Percentiles rank a stretch among this genome's conserved stretches.
phyloP scores from a whole-genome alignment of 2,888 invertebrate genomes.

The Aromia moschata region DNA sequence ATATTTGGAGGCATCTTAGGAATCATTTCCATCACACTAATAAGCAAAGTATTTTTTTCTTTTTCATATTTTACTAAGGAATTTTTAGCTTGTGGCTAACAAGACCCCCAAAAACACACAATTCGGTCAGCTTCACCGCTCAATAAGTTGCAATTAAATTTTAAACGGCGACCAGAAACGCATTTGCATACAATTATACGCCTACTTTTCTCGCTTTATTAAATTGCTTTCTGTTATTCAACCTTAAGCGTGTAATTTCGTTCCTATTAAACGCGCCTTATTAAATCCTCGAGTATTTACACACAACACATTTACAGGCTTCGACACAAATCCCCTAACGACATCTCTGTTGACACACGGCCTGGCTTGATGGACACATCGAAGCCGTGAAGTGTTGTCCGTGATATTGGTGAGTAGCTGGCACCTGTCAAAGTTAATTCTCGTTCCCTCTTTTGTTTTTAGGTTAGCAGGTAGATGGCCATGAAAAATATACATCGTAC shows the following conservation, averaged over 20 bases:
- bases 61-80: too few relatives aligned
- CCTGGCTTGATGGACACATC: not conserved
- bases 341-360: slow-evolving; percentile 4
- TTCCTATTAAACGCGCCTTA: not conserved
- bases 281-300: not conserved
- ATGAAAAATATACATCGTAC: slow-evolving; percentile 1
- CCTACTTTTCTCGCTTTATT: not conserved
- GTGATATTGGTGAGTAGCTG: not conserved
- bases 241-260: not conserved
- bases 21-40: too few relatives aligned
- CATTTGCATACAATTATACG: too few relatives aligned
- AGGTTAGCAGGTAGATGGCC: slow-evolving; percentile 4
- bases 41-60: too few relatives aligned
- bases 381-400: not conserved
- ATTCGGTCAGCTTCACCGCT: too few relatives aligned
- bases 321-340: slow-evolving; percentile 2
- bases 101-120: too few relatives aligned
- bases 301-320: not conserved
- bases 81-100: too few relatives aligned
- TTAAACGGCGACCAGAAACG: too few relatives aligned
- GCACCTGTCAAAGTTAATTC: not conserved
- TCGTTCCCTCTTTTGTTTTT: not conserved
- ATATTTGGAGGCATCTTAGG: too few relatives aligned
- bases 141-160: too few relatives aligned
- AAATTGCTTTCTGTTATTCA: not conserved